These are phyloP conservation scores for Palythoa heliodiscus DNA, from an alignment of 92 coral and sea anemone species.

Conservation along the genomic window DNA sequence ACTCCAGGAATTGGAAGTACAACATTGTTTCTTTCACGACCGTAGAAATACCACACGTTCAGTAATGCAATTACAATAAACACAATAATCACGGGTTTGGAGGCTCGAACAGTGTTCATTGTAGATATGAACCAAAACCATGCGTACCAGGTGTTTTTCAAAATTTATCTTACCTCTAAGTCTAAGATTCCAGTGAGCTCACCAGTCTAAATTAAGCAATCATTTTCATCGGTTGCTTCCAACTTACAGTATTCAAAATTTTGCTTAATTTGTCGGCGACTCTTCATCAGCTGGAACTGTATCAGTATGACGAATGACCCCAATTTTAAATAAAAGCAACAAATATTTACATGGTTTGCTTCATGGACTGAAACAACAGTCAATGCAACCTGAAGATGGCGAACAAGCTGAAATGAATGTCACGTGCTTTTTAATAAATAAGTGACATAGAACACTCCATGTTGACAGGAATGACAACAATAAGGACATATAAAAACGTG, in stretches of 20 bases:
- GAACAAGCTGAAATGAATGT: not conserved
- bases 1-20: conserved; percentile 19
- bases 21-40: not conserved
- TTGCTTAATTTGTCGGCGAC: not conserved
- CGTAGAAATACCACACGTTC: conserved; percentile 39
- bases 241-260: not conserved
- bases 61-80: conserved; percentile 13
- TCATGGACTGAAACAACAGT: not conserved
- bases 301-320: not conserved
- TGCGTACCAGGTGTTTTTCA: not conserved
- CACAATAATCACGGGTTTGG: conserved; percentile 13
- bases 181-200: not conserved
- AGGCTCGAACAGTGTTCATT: conserved; percentile 9
- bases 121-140: not conserved
- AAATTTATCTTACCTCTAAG: not conserved
- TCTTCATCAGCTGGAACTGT: not conserved
- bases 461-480: too few relatives aligned
- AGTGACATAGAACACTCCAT: not conserved
- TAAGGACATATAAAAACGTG: too few relatives aligned
- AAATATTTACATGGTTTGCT: not conserved
- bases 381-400: not conserved
- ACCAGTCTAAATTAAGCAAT: not conserved
- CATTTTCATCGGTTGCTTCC: not conserved
- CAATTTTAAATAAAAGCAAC: not conserved
- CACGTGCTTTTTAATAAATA: not conserved